Base-by-base conservation (phyloP, 2,888 invertebrate genomes). In the Chymomyza fuscimana region DNA sequence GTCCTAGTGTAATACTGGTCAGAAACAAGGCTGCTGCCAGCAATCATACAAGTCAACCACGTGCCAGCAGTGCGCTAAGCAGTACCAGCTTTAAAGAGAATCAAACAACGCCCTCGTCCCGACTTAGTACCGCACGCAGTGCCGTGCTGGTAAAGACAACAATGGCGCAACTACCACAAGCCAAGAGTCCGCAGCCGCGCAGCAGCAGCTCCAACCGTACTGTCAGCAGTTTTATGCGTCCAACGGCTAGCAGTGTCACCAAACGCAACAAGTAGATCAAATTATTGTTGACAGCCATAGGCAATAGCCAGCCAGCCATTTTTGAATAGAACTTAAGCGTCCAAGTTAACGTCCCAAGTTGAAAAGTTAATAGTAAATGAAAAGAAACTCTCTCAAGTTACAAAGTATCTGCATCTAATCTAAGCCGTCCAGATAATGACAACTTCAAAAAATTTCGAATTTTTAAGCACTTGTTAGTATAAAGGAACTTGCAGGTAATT, bases 221-320 rank as follows among this genome's bases (percentile, higher is more conserved):
- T 46, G 83, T 93, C 25, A 92, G 92, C 70, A 94, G 95, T 73
- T 97, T 97, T 89, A 97, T 97, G 97, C 94, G 96, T 86, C 97
- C 97, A 1, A 97, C 97, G 0, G 95, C 97, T 32, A 95, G 97
- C 10, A 97, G 97, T 77, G 94, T 95, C 40, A 96, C 96, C 64
- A 96, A 96, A 90, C 87, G 91, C 4, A 87, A 83, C 56, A 89
- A 94, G 58, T 81, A 76, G 56, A 72, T 69, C 9, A 16, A 36
- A 62, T 15, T 71, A 59, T 19, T 77, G 72, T 59, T 29, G 22
- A 19, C 22, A 19, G 36, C 19, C 36, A 69, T 83, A 73, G 54
- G 32, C 19, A 64, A 10, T 5, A 56, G 32, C 32, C 10, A 65
- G 61, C 7, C 22, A 25, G 62, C 12, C 15, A 52, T 10, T 22